phyloP scores from a whole-genome alignment of 1,140 invertebrate genomes.

The Mycetomoellerius zeteki region DNA sequence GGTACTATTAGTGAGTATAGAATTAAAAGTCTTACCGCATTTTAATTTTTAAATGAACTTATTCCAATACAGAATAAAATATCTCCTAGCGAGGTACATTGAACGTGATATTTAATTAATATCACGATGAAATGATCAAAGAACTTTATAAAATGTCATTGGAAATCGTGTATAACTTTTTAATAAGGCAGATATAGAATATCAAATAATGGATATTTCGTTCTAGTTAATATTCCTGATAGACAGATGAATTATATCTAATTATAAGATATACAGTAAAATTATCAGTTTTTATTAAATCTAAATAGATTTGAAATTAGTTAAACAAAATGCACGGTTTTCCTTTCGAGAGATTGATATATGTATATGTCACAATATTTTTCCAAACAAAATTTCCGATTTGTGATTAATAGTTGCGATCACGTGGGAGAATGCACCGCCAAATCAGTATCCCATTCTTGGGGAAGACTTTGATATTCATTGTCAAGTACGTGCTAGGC shows the following conservation, averaged over 20 bases:
- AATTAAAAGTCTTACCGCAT: not conserved
- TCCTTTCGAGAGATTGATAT: not conserved
- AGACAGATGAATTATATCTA: no score
- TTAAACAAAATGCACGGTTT: not conserved
- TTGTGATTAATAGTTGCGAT: slow-evolving; percentile 91
- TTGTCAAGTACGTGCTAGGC: slow-evolving; percentile 95
- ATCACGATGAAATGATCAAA: not conserved
- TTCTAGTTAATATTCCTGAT: not conserved
- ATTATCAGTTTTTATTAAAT: not conserved
- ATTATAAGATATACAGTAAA: not conserved
- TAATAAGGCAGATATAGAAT: not conserved
- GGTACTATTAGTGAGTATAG: slow-evolving; percentile 90
- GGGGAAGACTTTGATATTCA: slow-evolving; percentile 92
- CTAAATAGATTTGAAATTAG: not conserved
- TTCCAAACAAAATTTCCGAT: not conserved
- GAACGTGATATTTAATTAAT: slow-evolving; percentile 25
- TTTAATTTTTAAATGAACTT: not conserved
- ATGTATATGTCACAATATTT: not conserved
- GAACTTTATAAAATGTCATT: slow-evolving; percentile 16
- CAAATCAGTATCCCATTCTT: slow-evolving; percentile 93
- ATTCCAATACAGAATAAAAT: slow-evolving; percentile 3
- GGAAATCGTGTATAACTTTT: not conserved
- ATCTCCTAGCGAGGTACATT: not conserved
- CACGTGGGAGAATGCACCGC: slow-evolving; percentile 94
- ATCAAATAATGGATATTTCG: not conserved